Evolutionary conservation across 2,797 vertebrate species (phyloP).

Genomic region (Acipenser ruthenus): DNA sequence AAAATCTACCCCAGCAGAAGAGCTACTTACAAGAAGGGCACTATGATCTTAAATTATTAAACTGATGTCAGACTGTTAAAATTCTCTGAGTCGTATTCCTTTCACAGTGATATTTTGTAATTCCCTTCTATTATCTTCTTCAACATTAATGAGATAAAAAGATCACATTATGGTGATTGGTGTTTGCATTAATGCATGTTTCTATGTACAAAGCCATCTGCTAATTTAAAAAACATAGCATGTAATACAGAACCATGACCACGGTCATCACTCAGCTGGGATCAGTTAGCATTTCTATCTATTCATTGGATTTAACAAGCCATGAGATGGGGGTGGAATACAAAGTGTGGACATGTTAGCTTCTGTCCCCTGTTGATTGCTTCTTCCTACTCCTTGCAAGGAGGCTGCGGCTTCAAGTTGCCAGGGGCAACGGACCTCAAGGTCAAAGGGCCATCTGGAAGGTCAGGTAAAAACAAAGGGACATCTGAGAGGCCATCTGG

Average conservation of each 20-base stretch:
- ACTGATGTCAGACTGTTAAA: slow-evolving; percentile 67
- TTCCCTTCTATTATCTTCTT: slow-evolving; percentile 98
- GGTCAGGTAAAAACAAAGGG: slow-evolving; percentile 79
- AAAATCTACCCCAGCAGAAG: slow-evolving; percentile 16
- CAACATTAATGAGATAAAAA: slow-evolving; percentile 94
- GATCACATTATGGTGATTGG: slow-evolving; percentile 81
- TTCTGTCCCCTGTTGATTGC: slow-evolving; percentile 58
- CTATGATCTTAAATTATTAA: slow-evolving; percentile 71
- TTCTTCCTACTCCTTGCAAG: slow-evolving; percentile 63
- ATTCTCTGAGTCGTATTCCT: slow-evolving; percentile 84
- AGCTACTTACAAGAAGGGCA: slow-evolving; percentile 38
- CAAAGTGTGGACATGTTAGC: slow-evolving; percentile 78
- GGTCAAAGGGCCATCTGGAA: slow-evolving; percentile 92
- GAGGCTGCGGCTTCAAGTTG: slow-evolving; percentile 78
- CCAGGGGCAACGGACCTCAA: slow-evolving; percentile 81
- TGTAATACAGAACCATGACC: slow-evolving; percentile 94
- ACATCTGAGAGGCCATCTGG: slow-evolving; percentile 96
- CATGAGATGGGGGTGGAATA: slow-evolving; percentile 86
- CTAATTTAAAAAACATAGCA: slow-evolving; percentile 87
- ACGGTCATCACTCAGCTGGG: slow-evolving; percentile 77
- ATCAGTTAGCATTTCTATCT: slow-evolving; percentile 78
- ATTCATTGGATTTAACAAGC: slow-evolving; percentile 96
- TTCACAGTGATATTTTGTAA: slow-evolving; percentile 94
- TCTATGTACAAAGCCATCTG: slow-evolving; percentile 84
- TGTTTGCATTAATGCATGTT: slow-evolving; percentile 84